Base-by-base conservation (phyloP, 2,113 vertebrate genomes). In the Cichladusa arquata region DNA sequence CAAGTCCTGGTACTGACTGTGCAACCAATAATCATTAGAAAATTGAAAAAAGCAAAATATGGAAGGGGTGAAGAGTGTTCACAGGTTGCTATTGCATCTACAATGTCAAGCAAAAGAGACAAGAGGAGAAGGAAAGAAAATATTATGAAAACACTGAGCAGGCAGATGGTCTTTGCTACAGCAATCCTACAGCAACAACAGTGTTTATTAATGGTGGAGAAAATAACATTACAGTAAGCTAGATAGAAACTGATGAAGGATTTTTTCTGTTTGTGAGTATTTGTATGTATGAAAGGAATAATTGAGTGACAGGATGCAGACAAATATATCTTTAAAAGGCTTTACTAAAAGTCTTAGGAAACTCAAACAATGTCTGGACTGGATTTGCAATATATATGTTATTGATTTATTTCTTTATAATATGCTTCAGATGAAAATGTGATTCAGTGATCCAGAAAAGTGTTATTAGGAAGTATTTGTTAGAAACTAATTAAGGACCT, bases 181-280 rank as follows among this genome's bases (percentile, higher is more conserved):
- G 28, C 65, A 60, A 10, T 40, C 22, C 5, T 23, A 57, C 14
- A 31, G 31, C 0, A 2, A 47, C 40, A 64, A 20, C 2, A 11
- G 5, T 6, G 3, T 36, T 66, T 2, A 0, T 18, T 62, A 67
- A 28, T 45, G 44, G 13, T 0, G 0, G 28, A 79, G 8, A 74
- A 85, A 80, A 40, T 1, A 60, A 9, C 20, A 34, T 50, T 81
- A 34, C 42, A 60, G 8, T 79, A 56, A 60, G 10, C 11, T 48
- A 42, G 45, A 54, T 5, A 34, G 51, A 69, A 78, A 4, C 7
- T n/a, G 40, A 31, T 18, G 56, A 70, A 91, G 18, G 33, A 34
- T 18, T 86, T 7, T 0, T 17, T 71, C 9, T 86, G 6, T 42
- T 12, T 50, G 14, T 24, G 23, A 42, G 1, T n/a, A 36, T 14